Percentiles rank a stretch among this genome's conserved stretches.
Evolutionary conservation across 2,888 invertebrate species (phyloP).

Genomic region (Erpobdella octoculata): DNA sequence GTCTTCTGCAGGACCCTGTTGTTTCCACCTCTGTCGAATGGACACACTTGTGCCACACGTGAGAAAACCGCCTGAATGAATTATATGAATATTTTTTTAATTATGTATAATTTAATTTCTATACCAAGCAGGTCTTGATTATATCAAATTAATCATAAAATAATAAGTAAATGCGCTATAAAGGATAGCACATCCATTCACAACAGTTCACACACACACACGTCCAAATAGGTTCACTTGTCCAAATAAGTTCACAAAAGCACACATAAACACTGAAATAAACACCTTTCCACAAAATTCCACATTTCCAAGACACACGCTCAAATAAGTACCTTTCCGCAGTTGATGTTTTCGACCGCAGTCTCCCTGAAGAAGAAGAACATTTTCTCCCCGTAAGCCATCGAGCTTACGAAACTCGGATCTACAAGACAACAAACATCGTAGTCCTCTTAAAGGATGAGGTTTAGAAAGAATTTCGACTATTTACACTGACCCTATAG

Average conservation of each 20-base stretch:
- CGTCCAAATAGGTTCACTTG: too few species aligned
- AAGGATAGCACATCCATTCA: too few species aligned
- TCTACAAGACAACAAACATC: too few species aligned
- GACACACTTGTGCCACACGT: slow-evolving; percentile 83
- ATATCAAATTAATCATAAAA: not conserved
- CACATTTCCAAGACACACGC: too few species aligned
- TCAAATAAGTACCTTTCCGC: slow-evolving; percentile 69
- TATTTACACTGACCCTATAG: too few species aligned
- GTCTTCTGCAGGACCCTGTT: slow-evolving; percentile 63
- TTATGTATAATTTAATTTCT: not conserved
- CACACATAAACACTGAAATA: too few species aligned
- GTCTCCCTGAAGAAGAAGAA: slow-evolving; percentile 84
- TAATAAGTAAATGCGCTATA: too few species aligned
- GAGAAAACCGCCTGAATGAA: slow-evolving; percentile 66
- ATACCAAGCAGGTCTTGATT: not conserved
- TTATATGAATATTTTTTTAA: not conserved
- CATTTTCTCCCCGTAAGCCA: slow-evolving; percentile 76
- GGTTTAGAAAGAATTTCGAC: too few species aligned
- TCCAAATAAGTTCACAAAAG: too few species aligned
- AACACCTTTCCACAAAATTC: too few species aligned
- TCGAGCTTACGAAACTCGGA: slow-evolving; percentile 79
- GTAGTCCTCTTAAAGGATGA: too few species aligned
- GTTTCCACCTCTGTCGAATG: slow-evolving; percentile 79
- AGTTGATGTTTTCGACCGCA: slow-evolving; percentile 86
- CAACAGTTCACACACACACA: too few species aligned